Evolutionary conservation across 2,888 invertebrate genomes (phyloP).

Genomic region (Thelaira solivaga): DNA sequence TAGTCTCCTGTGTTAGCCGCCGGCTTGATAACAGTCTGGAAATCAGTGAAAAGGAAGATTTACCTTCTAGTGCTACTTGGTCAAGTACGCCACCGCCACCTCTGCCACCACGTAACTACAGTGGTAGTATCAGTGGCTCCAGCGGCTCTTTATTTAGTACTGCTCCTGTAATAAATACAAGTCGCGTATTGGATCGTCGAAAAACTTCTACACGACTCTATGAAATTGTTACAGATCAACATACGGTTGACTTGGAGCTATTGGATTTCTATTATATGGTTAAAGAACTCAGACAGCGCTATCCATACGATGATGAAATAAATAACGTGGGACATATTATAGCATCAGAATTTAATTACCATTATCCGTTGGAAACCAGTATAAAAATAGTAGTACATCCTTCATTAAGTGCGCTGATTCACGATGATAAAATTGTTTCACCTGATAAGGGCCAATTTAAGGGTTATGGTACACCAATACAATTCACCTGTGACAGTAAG

Average conservation of each 20-base stretch:
- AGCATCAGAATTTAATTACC: conserved; percentile 90
- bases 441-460: conserved; percentile 70
- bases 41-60: conserved; percentile 26
- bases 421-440: conserved; percentile 78
- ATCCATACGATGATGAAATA: conserved; percentile 84
- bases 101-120: conserved; percentile 79
- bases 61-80: conserved; percentile 58
- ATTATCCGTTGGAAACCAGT: conserved; percentile 88
- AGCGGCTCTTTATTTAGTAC: conserved; percentile 49
- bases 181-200: conserved; percentile 71
- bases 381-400: conserved; percentile 92
- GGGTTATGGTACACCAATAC: conserved; percentile 82
- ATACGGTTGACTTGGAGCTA: conserved; percentile 86
- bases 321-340: conserved; percentile 94
- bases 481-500: conserved; percentile 94
- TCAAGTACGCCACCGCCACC: conserved; percentile 78
- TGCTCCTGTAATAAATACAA: conserved; percentile 35
- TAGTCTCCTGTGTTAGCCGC: conserved; percentile 74
- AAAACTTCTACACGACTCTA: conserved; percentile 80
- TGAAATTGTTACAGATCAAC: conserved; percentile 84
- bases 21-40: conserved; percentile 68
- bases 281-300: conserved; percentile 86
- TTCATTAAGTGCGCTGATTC: conserved; percentile 71
- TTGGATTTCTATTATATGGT: conserved; percentile 91
- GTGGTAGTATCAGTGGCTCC: not conserved